Base-by-base conservation (phyloP, 2,797 vertebrate species). In the Petrocephalus sullivani region DNA sequence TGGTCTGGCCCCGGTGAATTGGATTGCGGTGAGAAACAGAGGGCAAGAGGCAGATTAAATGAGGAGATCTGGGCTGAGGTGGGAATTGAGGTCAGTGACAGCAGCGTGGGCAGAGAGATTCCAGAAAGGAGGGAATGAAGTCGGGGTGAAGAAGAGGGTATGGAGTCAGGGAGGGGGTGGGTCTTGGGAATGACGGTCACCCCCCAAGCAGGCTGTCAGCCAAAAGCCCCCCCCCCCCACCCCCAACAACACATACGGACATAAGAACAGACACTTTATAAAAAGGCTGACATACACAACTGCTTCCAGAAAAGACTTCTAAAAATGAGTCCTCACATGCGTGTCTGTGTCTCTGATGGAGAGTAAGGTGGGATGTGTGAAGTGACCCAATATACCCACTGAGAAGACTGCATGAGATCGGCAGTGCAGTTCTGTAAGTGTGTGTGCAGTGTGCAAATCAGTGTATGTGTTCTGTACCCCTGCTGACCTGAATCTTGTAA, bases 61-160 rank as follows among this genome's bases (percentile, higher is more conserved):
- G 67, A 85, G 87, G 91, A 92, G 95, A 96, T 96, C 95, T 96
- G 93, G 95, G 89, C 87, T 54, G 89, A 88, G 81, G 82, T 49
- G 83, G 46, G 78, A 64, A 84, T 89, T 84, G 71, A 61, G 86
- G 88, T 89, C 85, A 83, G 21, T 33, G 57, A 60, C 56, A 41
- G 16, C 41, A 61, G 23, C 6, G 54, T 23, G 61, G 61, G 58
- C 16, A 82, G 19, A 86, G 53, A 21, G 61, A 86, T 21, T 46
- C 6, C 23, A 57, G 83, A 46, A 88, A 88, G 46, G 90, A 84
- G 23, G 89, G 85, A 89, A 88, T 88, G 87, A 89, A 89, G n/a
- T 14, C 28, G 85, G 60, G 71, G 56, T 53, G 85, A 86, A 90
- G 89, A 84, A 88, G 49, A 51, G 33, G 5, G 19, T 54, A 51